These are phyloP conservation scores for Hypocryptadius cinnamomeus DNA, from an alignment of 2,113 vertebrate species.

Conservation along the genomic window DNA sequence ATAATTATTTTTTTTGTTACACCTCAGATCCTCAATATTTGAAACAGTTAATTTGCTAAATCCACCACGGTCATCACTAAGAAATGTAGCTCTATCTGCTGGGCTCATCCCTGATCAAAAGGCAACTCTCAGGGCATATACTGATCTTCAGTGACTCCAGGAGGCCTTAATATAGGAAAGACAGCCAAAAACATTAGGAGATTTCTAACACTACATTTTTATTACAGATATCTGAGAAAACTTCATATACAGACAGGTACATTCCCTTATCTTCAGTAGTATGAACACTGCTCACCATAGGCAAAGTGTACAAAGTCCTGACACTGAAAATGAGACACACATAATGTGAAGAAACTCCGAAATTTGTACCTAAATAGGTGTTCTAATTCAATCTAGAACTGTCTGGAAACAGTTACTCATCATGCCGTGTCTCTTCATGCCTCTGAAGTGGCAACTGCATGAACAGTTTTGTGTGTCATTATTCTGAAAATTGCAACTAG, in stretches of 20 bases:
- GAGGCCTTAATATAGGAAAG: background rate
- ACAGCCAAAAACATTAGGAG: background rate
- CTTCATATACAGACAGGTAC: background rate
- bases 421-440: background rate
- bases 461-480: background rate
- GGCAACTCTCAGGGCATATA: background rate
- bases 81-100: background rate
- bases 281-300: background rate
- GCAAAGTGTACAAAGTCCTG: background rate
- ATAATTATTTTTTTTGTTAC: background rate
- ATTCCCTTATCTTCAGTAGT: background rate
- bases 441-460: background rate
- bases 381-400: background rate
- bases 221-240: background rate
- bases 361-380: background rate
- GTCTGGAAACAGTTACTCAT: background rate
- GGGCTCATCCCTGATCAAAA: background rate
- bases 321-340: background rate
- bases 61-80: background rate
- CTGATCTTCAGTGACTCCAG: background rate
- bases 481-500: constrained; percentile 10
- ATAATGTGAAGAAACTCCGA: background rate
- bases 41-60: background rate
- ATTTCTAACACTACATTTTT: background rate
- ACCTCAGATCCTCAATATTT: background rate